phyloP scores from a whole-genome alignment of 2,797 vertebrate genomes.

The Triplophysa yarkandensis region DNA sequence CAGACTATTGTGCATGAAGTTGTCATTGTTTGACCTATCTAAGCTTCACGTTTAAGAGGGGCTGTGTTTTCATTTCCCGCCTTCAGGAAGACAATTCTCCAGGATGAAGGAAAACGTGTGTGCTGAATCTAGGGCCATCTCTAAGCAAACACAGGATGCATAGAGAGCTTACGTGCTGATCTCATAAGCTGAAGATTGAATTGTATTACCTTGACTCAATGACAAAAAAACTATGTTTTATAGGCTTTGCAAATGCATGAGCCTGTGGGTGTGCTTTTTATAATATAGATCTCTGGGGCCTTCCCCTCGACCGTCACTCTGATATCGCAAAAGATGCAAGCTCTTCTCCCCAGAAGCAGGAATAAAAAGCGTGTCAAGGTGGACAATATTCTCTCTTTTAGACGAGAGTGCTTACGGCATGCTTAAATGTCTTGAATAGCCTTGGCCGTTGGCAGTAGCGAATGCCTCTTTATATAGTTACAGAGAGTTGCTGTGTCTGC shows the following conservation, averaged over 20 bases:
- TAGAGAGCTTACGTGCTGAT: conserved; percentile 45
- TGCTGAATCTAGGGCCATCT: conserved; percentile 17
- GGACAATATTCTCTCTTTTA: conserved; percentile 23
- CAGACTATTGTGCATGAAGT: conserved; percentile 23
- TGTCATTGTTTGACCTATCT: conserved; percentile 46
- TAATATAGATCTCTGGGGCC: conserved; percentile 22
- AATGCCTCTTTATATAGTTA: conserved; percentile 27
- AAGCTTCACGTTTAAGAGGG: conserved; percentile 39
- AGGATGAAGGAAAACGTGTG: conserved; percentile 39
- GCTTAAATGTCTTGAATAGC: conserved; percentile 17
- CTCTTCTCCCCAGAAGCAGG: conserved; percentile 2
- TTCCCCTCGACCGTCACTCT: conserved; percentile 6
- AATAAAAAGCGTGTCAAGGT: conserved; percentile 31
- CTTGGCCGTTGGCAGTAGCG: conserved; percentile 26
- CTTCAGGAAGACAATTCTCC: conserved; percentile 39
- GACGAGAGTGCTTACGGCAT: background rate
- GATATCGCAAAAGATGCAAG: conserved; percentile 12
- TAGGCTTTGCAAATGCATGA: conserved; percentile 24
- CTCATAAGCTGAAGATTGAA: conserved; percentile 48
- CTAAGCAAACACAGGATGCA: conserved; percentile 44
- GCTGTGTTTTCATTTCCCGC: conserved; percentile 46
- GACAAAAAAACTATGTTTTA: conserved; percentile 40
- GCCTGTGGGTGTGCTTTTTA: conserved; percentile 18
- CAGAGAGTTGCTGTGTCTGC: conserved; percentile 33
- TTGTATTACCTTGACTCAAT: conserved; percentile 48